phyloP scores from a whole-genome alignment of 1,140 invertebrate genomes.

The Aradophagus sp. region DNA sequence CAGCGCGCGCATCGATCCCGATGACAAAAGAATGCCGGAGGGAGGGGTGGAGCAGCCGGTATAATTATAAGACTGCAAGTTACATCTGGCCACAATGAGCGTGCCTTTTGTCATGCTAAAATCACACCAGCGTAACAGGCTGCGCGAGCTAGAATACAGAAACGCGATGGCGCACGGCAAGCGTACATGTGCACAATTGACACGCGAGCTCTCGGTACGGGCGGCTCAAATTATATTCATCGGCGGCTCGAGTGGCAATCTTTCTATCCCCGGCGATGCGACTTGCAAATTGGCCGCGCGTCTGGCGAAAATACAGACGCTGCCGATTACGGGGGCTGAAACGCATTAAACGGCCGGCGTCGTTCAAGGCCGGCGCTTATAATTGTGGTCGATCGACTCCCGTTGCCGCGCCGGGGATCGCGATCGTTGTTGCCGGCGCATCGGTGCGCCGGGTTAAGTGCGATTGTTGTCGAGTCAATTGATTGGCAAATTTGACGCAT shows the following conservation, averaged over 20 bases:
- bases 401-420: constrained; percentile 14
- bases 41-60: constrained; percentile 30
- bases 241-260: constrained; percentile 47
- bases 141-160: constrained; percentile 37
- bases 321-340: constrained; percentile 21
- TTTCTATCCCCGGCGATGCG: constrained; percentile 46
- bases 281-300: constrained; percentile 51
- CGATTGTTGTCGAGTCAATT: constrained; percentile 8
- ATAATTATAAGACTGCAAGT: constrained; percentile 50
- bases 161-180: constrained; percentile 7
- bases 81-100: constrained; percentile 57
- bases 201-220: constrained; percentile 45
- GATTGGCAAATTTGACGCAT: constrained; percentile 25
- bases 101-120: constrained; percentile 56
- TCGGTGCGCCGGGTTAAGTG: too few species aligned
- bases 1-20: constrained; percentile 36
- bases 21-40: constrained; percentile 49
- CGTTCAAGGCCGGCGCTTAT: constrained; percentile 39
- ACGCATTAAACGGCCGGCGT: not conserved
- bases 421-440: too few species aligned
- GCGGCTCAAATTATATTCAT: constrained; percentile 52
- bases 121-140: constrained; percentile 39
- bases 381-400: constrained; percentile 38
- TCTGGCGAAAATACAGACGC: constrained; percentile 49
- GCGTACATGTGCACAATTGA: constrained; percentile 49